A percentile compares a stretch with the other conserved stretches of the same genome.
phyloP scores from a whole-genome alignment of 2,888 invertebrate species.

The Pollenia amentaria region DNA sequence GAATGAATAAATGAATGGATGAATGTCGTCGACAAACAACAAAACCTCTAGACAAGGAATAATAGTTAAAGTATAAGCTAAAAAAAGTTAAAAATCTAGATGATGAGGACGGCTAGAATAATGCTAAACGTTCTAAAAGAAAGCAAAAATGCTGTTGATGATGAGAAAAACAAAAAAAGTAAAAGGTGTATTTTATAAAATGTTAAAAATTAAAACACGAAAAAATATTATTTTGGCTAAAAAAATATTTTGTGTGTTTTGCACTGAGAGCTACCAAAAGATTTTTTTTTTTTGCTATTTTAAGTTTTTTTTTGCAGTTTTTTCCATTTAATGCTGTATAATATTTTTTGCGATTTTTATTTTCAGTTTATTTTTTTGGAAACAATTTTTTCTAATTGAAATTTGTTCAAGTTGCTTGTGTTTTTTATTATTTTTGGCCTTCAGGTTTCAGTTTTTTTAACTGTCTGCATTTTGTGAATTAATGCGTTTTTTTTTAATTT shows the following conservation, averaged over 20 bases:
- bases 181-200: slow-evolving; percentile 69
- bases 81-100: background rate
- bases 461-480: slow-evolving; percentile 72
- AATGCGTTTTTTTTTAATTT: slow-evolving; percentile 61
- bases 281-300: background rate
- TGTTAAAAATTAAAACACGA: slow-evolving; percentile 64
- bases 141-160: slow-evolving; percentile 14
- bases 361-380: slow-evolving; percentile 1
- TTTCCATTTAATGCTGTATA: too few relatives aligned
- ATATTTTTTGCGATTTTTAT: slow-evolving; percentile 33
- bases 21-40: slow-evolving; percentile 57
- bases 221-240: slow-evolving; percentile 55
- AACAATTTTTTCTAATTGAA: slow-evolving; percentile 69
- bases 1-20: slow-evolving; percentile 31
- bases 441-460: slow-evolving; percentile 64
- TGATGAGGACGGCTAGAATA: slow-evolving; percentile 45
- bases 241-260: slow-evolving; percentile 19
- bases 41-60: slow-evolving; percentile 55
- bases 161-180: slow-evolving; percentile 18
- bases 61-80: background rate
- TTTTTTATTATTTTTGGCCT: slow-evolving; percentile 71
- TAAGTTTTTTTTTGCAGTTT: slow-evolving; percentile 18
- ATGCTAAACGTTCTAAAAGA: slow-evolving; percentile 59
- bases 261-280: slow-evolving; percentile 19
- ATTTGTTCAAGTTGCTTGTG: slow-evolving; percentile 56